Evolutionary conservation across 2,888 invertebrate genomes (phyloP).

Genomic region (Camponotus fellah): DNA sequence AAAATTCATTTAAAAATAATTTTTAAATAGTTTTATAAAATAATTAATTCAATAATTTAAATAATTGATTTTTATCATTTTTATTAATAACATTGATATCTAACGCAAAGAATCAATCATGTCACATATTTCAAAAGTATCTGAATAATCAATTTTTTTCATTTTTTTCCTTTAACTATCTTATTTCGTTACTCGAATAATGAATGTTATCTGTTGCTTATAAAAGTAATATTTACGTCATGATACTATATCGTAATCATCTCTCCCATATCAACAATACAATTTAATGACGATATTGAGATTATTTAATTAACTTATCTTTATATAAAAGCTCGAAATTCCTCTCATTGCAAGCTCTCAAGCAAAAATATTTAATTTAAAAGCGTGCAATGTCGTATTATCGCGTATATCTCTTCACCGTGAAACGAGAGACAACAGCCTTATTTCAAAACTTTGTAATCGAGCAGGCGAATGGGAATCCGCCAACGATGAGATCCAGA

Average conservation of each 20-base stretch:
- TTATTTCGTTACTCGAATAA: not conserved
- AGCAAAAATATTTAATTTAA: slow-evolving; percentile 18
- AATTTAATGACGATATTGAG: slow-evolving; percentile 11
- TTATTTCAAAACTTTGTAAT: slow-evolving; percentile 39
- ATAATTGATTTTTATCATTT: slow-evolving; percentile 11
- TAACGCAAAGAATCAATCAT: not conserved
- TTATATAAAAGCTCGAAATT: not conserved
- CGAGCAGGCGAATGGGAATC: slow-evolving; percentile 30
- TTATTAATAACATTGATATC: not conserved
- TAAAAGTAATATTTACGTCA: not conserved
- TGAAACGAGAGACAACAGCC: slow-evolving; percentile 22
- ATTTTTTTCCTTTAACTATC: not conserved
- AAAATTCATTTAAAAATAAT: not conserved
- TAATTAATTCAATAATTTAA: not conserved
- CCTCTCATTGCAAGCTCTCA: not conserved
- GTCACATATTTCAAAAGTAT: not conserved
- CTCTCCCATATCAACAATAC: not conserved
- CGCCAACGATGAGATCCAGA: slow-evolving; percentile 35
- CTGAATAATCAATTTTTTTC: not conserved
- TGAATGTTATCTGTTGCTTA: not conserved
- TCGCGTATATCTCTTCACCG: slow-evolving; percentile 14
- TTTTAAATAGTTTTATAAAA: slow-evolving; percentile 4
- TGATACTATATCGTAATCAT: no score
- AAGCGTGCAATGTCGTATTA: slow-evolving; percentile 8
- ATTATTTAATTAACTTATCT: not conserved